These are phyloP conservation scores for Nycteola revayana DNA, from an alignment of 2,888 invertebrate species.

Conservation along the genomic window DNA sequence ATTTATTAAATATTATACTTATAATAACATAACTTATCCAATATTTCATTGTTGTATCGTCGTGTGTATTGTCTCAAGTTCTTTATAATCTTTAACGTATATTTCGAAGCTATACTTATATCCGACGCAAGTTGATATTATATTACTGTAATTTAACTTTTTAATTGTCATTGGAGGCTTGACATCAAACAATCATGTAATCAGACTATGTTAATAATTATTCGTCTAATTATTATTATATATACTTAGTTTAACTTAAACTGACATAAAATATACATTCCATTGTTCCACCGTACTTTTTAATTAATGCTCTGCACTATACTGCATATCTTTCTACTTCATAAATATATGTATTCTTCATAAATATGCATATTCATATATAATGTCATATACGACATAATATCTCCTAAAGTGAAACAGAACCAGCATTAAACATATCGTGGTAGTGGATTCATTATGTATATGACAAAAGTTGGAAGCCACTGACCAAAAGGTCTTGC, in stretches of 20 bases:
- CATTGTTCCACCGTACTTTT: too few relatives aligned
- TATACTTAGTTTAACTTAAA: too few relatives aligned
- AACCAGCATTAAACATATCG: conserved; percentile 67
- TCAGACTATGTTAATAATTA: too few relatives aligned
- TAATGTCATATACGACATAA: conserved; percentile 9
- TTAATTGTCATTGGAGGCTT: too few relatives aligned
- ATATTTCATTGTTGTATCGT: conserved; percentile 25
- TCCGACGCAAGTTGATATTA: conserved; percentile 63
- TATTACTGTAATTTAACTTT: too few relatives aligned
- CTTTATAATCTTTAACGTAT: conserved; percentile 33
- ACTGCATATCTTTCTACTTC: too few relatives aligned
- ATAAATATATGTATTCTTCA: neutral
- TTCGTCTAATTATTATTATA: too few relatives aligned
- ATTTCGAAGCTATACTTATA: conserved; percentile 21
- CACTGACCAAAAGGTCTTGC: conserved; percentile 46
- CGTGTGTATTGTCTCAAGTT: conserved; percentile 48
- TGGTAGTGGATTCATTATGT: conserved; percentile 38
- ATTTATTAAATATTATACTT: conserved; percentile 17
- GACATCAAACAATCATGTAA: too few relatives aligned
- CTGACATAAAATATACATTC: too few relatives aligned
- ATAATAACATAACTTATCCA: too few relatives aligned
- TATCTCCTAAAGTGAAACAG: conserved; percentile 27
- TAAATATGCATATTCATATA: neutral
- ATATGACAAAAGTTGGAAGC: conserved; percentile 27
- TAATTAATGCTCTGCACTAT: too few relatives aligned